These are phyloP conservation scores for Zoroaster sp. DNA, from an alignment of 53 echinoderm and acorn worm species.

Conservation along the genomic window DNA sequence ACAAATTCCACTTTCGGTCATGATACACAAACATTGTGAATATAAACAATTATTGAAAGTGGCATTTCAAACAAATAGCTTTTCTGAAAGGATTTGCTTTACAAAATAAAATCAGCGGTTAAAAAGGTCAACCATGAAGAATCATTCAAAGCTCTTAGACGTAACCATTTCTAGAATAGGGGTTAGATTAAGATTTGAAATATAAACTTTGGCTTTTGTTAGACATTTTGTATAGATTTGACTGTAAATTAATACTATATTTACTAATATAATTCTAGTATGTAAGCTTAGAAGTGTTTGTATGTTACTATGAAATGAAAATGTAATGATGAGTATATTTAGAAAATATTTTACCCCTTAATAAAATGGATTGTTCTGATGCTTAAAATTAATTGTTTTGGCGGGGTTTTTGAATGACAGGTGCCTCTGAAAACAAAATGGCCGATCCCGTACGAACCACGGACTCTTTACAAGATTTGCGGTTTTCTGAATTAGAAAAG, in stretches of 20 bases:
- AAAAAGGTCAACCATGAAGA: constrained; percentile 36
- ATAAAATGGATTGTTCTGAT: not conserved
- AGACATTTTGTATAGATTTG: not conserved
- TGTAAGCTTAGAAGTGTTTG: no score
- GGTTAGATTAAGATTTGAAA: no score
- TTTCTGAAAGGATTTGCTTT: not conserved
- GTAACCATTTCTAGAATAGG: constrained; percentile 47
- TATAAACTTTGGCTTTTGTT: not conserved
- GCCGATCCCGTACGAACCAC: constrained; percentile 45
- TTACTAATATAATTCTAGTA: no score
- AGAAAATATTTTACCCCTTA: not conserved
- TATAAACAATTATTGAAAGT: not conserved
- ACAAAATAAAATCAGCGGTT: not conserved
- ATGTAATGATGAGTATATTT: not conserved
- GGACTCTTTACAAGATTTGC: constrained; percentile 48
- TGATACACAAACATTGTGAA: no score
- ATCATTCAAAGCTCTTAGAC: not conserved
- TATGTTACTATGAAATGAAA: not conserved
- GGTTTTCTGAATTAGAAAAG: constrained; percentile 53
- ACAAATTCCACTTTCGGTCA: no score
- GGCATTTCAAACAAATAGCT: not conserved
- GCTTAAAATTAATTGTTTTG: not conserved
- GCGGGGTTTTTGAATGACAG: constrained; percentile 46
- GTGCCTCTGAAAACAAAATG: constrained; percentile 47
- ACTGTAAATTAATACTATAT: no score